Conservation (phyloP, 1,140 invertebrate species). For the Brachystomella parvula region DNA sequence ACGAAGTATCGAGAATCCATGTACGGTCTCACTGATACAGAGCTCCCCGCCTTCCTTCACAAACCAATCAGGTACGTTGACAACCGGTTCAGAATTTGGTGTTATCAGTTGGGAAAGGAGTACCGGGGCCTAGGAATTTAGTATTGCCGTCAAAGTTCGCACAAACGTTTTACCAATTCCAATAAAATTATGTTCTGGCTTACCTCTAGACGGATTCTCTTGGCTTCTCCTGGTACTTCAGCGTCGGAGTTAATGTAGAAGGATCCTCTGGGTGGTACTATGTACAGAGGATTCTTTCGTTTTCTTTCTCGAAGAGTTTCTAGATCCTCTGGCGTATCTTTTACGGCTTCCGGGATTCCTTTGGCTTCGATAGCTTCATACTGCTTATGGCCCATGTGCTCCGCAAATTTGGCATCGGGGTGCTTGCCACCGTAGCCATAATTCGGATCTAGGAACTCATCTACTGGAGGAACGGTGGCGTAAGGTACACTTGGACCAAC, state of each 20-base stretch:
- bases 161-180: too few relatives aligned
- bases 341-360: constrained; percentile 27
- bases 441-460: constrained; percentile 19
- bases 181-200: background rate
- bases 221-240: constrained; percentile 1
- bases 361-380: constrained; percentile 30
- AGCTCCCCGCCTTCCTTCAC: constrained; percentile 34
- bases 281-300: constrained; percentile 22
- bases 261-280: constrained; percentile 26
- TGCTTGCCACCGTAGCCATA: constrained; percentile 30
- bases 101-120: constrained; percentile 11
- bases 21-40: constrained; percentile 25
- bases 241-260: constrained; percentile 17
- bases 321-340: constrained; percentile 16
- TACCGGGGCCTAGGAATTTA: constrained; percentile 17
- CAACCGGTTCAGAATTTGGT: constrained; percentile 12
- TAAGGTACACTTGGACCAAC: background rate
- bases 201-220: constrained; percentile 15
- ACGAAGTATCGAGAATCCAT: constrained; percentile 28
- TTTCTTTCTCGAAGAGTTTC: background rate
- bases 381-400: constrained; percentile 30
- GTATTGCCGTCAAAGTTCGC: too few relatives aligned
- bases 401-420: constrained; percentile 34
- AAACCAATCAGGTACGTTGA: constrained; percentile 35
- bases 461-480: constrained; percentile 25